Percentiles rank a stretch among this genome's conserved stretches.
These are phyloP conservation scores for Anastatus disparis DNA, from an alignment of 1,140 invertebrate species.

Conservation along the genomic window DNA sequence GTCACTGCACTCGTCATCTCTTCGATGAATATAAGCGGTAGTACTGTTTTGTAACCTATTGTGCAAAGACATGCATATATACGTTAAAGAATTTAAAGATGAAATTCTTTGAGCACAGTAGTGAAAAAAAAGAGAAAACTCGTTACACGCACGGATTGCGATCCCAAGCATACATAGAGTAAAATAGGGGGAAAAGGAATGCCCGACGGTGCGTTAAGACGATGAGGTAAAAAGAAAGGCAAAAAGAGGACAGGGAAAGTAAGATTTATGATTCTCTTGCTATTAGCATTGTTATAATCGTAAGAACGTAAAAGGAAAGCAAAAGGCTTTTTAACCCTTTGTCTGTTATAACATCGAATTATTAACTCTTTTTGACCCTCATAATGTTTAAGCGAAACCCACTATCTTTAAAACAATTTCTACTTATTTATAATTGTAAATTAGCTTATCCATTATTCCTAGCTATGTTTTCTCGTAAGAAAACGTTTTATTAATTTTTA, in stretches of 20 bases:
- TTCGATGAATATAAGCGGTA: slow-evolving; percentile 14
- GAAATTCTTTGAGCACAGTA: slow-evolving; percentile 28
- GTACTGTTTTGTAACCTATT: background rate
- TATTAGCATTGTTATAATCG: background rate
- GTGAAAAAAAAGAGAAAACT: slow-evolving; percentile 34
- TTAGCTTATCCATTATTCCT: too few species aligned
- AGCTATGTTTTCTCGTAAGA: too few species aligned
- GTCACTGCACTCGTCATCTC: background rate
- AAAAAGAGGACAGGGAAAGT: slow-evolving; percentile 2
- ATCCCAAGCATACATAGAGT: slow-evolving; percentile 34
- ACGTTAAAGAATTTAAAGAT: slow-evolving; percentile 41
- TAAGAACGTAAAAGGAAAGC: background rate
- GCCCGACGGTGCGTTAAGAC: slow-evolving; percentile 35
- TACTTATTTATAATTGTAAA: background rate
- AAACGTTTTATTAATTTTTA: too few species aligned
- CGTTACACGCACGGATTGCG: slow-evolving; percentile 51
- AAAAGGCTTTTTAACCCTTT: background rate
- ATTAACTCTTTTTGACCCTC: slow-evolving; percentile 2
- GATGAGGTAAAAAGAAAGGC: too few species aligned
- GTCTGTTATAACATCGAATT: slow-evolving; percentile 17
- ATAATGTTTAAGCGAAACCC: background rate
- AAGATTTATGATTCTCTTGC: slow-evolving; percentile 23
- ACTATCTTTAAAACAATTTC: too few species aligned
- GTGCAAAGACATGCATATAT: too few species aligned
- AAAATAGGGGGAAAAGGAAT: slow-evolving; percentile 34